Percentiles rank a stretch among this genome's conserved stretches.
phyloP scores from a whole-genome alignment of 2,797 vertebrate genomes.

The Sarcophilus harrisii region DNA sequence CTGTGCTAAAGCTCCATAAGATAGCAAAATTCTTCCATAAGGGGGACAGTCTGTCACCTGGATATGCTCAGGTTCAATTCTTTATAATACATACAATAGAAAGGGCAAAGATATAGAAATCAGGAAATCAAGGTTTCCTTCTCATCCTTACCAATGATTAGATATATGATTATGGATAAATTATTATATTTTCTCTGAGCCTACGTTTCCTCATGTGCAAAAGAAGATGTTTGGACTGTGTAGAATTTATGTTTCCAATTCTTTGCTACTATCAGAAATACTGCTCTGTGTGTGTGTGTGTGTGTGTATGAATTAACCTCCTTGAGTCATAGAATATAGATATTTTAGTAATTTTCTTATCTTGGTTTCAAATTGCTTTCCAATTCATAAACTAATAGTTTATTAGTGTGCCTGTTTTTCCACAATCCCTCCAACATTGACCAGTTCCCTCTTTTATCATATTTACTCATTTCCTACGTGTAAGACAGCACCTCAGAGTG shows the following conservation, averaged over 20 bases:
- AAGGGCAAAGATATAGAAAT: slow-evolving; percentile 41
- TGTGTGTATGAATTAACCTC: not conserved
- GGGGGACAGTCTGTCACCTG: slow-evolving; percentile 55
- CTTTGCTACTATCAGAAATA: slow-evolving; percentile 26
- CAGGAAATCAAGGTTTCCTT: slow-evolving; percentile 19
- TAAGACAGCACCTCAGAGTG: not conserved
- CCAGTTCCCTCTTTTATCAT: not conserved
- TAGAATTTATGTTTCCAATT: slow-evolving; percentile 17
- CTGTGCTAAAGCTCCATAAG: slow-evolving; percentile 4
- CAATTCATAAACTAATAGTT: not conserved
- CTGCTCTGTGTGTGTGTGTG: not conserved
- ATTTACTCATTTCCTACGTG: not conserved
- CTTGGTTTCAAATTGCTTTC: not conserved
- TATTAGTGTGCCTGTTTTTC: not conserved
- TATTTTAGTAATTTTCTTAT: not conserved
- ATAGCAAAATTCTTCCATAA: slow-evolving; percentile 35
- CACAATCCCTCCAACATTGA: not conserved
- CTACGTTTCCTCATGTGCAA: slow-evolving; percentile 32
- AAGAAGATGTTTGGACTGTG: slow-evolving; percentile 18
- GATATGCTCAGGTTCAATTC: slow-evolving; percentile 57
- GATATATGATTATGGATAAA: not conserved
- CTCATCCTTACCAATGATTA: slow-evolving; percentile 4
- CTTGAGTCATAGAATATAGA: not conserved
- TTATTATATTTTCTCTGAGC: slow-evolving; percentile 34
- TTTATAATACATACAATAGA: not conserved